Percentiles rank a stretch among this genome's conserved stretches.
phyloP scores from a whole-genome alignment of 2,888 invertebrate species.

The Plagodis pulveraria region DNA sequence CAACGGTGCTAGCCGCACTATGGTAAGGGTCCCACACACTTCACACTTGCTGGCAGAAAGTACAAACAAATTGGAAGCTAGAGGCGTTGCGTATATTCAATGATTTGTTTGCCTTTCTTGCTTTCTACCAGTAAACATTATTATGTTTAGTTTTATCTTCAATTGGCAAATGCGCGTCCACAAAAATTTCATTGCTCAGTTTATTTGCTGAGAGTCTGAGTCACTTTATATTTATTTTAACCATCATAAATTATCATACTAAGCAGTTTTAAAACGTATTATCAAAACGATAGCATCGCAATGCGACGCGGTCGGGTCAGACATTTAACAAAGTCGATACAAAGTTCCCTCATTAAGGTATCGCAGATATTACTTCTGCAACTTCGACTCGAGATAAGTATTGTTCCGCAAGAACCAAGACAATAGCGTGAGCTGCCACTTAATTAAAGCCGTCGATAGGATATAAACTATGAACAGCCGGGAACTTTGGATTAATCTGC shows the following conservation, averaged over 20 bases:
- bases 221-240: conserved; percentile 46
- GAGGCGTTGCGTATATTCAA: conserved; percentile 34
- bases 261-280: conserved; percentile 21
- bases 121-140: conserved; percentile 54
- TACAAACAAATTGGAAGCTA: conserved; percentile 34
- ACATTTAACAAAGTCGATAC: conserved; percentile 81
- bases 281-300: conserved; percentile 41
- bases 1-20: conserved; percentile 83
- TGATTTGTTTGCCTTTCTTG: conserved; percentile 34
- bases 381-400: conserved; percentile 79
- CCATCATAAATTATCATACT: conserved; percentile 37
- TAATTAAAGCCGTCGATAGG: conserved; percentile 76
- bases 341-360: conserved; percentile 84
- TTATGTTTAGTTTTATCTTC: conserved; percentile 43
- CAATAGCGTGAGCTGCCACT: conserved; percentile 79
- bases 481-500: conserved; percentile 65
- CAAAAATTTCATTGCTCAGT: conserved; percentile 51
- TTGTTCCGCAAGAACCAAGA: conserved; percentile 78
- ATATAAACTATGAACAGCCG: conserved; percentile 61
- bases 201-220: conserved; percentile 44
- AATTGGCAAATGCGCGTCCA: conserved; percentile 75
- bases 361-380: conserved; percentile 81
- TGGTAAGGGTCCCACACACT: conserved; percentile 75
- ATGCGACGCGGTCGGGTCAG: conserved; percentile 62
- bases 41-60: conserved; percentile 60